A percentile compares a stretch with the other conserved stretches of the same genome.
These are phyloP conservation scores for Larimichthys polyactis DNA, from an alignment of 2,113 vertebrate genomes.

Conservation along the genomic window DNA sequence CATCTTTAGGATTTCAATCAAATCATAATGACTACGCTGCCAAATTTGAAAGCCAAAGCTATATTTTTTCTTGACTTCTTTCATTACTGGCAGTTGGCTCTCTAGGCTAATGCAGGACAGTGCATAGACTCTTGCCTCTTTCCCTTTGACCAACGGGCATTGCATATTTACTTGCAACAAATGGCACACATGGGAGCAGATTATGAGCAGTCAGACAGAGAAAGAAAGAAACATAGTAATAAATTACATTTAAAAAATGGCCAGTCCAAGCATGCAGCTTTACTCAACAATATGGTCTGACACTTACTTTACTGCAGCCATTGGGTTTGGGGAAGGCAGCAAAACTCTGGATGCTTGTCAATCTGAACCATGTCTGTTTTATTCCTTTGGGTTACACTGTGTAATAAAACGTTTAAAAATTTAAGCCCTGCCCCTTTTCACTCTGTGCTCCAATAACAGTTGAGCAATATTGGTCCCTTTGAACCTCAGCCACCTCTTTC, in stretches of 20 bases:
- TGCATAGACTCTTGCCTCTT: neutral
- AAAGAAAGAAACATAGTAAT: neutral
- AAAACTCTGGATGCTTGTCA: neutral
- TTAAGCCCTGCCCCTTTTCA: no score
- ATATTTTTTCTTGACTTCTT: neutral
- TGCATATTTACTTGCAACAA: neutral
- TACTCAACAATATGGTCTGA: neutral
- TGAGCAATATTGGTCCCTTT: no score
- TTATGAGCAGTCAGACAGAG: neutral
- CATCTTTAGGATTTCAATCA: no score
- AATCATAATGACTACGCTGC: neutral
- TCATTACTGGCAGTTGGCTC: neutral
- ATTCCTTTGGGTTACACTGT: neutral
- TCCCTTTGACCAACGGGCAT: no score
- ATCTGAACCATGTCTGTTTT: neutral
- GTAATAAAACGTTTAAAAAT: neutral
- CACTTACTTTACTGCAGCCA: neutral
- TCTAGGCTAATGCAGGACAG: neutral
- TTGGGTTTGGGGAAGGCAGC: neutral
- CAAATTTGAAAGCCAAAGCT: neutral
- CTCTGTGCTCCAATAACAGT: no score
- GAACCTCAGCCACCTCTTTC: no score
- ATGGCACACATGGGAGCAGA: constrained; percentile 7
- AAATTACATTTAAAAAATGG: neutral
- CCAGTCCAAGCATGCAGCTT: neutral